Percentiles rank a stretch among this genome's conserved stretches.
Conservation (phyloP, 2,888 invertebrate species). For the Cheilosia scutellata region DNA sequence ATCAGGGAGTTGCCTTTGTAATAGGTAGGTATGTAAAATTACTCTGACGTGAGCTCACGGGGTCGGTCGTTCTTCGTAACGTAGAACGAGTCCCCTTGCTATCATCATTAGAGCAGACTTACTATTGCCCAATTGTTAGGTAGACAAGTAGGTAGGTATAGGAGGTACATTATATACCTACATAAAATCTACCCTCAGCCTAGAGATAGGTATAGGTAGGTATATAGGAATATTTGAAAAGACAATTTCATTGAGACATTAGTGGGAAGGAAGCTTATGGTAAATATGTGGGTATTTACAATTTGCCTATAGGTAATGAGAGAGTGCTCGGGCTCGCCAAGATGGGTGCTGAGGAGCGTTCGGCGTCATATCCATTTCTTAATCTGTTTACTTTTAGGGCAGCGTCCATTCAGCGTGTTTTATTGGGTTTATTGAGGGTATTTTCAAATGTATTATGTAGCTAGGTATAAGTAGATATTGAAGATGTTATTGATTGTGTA, state of each 20-base stretch:
- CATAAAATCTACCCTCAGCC: conserved; percentile 28
- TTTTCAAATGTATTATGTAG: conserved; percentile 44
- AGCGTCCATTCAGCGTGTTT: conserved; percentile 52
- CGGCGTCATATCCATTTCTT: conserved; percentile 56
- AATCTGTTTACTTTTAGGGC: conserved; percentile 67
- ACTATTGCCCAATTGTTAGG: conserved; percentile 46
- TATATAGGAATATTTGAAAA: not conserved
- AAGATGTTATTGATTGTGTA: conserved; percentile 19
- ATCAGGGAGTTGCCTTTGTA: conserved; percentile 61
- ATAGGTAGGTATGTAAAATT: conserved; percentile 39
- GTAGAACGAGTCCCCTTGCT: conserved; percentile 31
- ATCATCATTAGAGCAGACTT: conserved; percentile 15
- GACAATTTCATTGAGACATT: conserved; percentile 42
- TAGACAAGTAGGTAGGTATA: conserved; percentile 32
- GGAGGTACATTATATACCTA: conserved; percentile 38
- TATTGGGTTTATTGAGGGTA: conserved; percentile 54
- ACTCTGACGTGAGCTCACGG: conserved; percentile 17
- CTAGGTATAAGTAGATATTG: too few relatives aligned
- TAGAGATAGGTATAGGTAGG: too few relatives aligned
- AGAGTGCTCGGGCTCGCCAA: conserved; percentile 21
- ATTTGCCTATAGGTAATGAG: conserved; percentile 47
- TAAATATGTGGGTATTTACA: conserved; percentile 51
- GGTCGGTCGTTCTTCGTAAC: conserved; percentile 6
- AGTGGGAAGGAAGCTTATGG: conserved; percentile 43
- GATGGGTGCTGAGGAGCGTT: conserved; percentile 38